Evolutionary conservation across 2,888 invertebrate species (phyloP), one percentile per base, ranked within the genome.

Genomic region (Lucinisca nassula): DNA sequence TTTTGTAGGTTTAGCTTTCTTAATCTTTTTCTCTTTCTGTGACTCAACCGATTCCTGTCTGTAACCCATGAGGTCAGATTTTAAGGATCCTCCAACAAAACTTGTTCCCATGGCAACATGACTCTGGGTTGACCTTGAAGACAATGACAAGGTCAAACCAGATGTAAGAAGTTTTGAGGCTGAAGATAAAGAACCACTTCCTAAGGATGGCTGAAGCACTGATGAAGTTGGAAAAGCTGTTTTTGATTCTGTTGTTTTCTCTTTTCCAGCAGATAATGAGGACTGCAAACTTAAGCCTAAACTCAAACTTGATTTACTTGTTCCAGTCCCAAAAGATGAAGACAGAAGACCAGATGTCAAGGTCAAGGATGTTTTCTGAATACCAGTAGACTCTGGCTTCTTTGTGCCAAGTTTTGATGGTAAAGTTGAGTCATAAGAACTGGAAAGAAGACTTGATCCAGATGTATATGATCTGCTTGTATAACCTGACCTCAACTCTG

Each of bases 1-100:
- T 45, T 88, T 88, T 73, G 58, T 30, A 45, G 17, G 55, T 17
- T 74, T 74, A 24, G 12, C 67, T 35, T 32, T 67, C 67, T 35
- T 67, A 2, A 58, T 12, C n/a, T 67, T 67, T 35, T 2, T 21
- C 17, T 17, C 67, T 21, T 35, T 67, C 35, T 35, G 6, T 35
- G 67, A 67, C 3, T 67, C 67, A 1, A 35, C 35, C 10, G 67
- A 67, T 35, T 67, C 67, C 21, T 67, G 67, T 35, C 67, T 32
- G 1, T 17, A 67, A 40, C 40, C 45, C 49, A 74, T 38, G 40
- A 74, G 67, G 14, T 30, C 40, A 27, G 58, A 37, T 10, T 38
- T 27, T 21, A 32, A 21, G 32, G 77, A 14, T 38, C 40, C 40
- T 30, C 73, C 73, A 45, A 24, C 6, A 8, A 35, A 38, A 30